Base-by-base conservation (phyloP, 2,113 vertebrate genomes). In the Centropristis striata region DNA sequence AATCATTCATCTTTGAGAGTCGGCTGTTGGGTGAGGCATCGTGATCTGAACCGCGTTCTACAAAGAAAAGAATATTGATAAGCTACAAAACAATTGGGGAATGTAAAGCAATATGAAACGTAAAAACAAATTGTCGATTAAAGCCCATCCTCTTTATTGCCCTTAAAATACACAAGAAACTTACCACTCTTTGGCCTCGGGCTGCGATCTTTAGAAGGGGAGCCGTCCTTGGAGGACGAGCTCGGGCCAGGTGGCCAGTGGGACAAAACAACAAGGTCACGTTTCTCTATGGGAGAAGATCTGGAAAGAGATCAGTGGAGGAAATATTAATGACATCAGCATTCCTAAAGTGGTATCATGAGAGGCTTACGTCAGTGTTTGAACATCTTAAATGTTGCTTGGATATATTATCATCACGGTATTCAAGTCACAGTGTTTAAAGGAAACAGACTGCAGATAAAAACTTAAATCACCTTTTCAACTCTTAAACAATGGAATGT, bases 241-340 rank as follows among this genome's bases (percentile, higher is more conserved):
- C 87, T 92, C 1, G 89, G 88, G 37, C 88, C 90, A 1, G 92
- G 88, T 10, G 94, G 90, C 95, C 95, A 95, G 63, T 95, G 93
- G 1, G 95, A 96, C 64, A 95, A 90, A 65, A 95, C 90, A 6
- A 96, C 95, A 58, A 96, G 93, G 73, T 96, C 95, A 0, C 87
- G 91, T 69, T 93, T 92, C 87, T 95, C 95, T 66, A 94, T 85
- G 28, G 95, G 92, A 65, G 95, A 95, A n/a, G 92, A 93, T 80
- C 95, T 96, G 85, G 20, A 75, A 57, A 81, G 49, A 71, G 55
- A 60, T 16, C 50, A 15, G 60, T 7, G 41, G 36, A 46, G 15
- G 37, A n/a, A 5, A 21, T 5, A 55, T 80, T 72, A 84, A 42
- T 16, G 41, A 74, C 28, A 27, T 46, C 36, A 32, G 21, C 32